Conservation (phyloP, 2,888 invertebrate species). For the Drosophila mulleri region DNA sequence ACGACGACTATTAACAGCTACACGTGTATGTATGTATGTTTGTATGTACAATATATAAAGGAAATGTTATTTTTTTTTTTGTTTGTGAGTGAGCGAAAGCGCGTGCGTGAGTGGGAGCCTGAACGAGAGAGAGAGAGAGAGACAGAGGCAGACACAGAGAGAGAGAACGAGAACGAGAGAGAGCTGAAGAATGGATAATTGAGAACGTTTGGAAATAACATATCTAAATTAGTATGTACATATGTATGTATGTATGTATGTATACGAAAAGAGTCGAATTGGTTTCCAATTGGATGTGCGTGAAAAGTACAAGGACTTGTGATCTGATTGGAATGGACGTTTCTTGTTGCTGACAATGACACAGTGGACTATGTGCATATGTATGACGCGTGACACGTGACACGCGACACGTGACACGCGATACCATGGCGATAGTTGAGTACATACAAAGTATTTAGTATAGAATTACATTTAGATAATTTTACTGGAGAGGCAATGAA, state of each 20-base stretch:
- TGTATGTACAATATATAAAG: conserved; percentile 8
- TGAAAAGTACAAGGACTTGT: conserved; percentile 18
- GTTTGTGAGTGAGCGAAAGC: conserved; percentile 26
- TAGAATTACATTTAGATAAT: conserved; percentile 57
- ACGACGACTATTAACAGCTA: conserved; percentile 29
- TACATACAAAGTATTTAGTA: conserved; percentile 38
- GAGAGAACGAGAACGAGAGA: background rate
- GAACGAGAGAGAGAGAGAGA: conserved; percentile 19
- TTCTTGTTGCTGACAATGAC: conserved; percentile 14
- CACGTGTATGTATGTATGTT: conserved; percentile 8
- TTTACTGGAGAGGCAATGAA: conserved; percentile 37
- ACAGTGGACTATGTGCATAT: conserved; percentile 8
- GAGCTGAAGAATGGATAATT: background rate
- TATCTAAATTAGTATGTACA: background rate
- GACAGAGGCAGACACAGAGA: conserved; percentile 27
- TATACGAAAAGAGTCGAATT: background rate
- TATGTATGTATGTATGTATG: background rate
- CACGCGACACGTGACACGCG: background rate
- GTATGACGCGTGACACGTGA: background rate
- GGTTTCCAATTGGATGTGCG: background rate
- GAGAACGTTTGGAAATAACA: background rate
- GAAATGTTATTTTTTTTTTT: conserved; percentile 11
- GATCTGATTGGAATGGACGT: conserved; percentile 12
- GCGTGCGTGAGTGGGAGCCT: conserved; percentile 24
- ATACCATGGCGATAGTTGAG: conserved; percentile 8